Evolutionary conservation across 2,113 vertebrate genomes (phyloP), one percentile per base, ranked within the genome.

Genomic region (Pogona vitticeps): DNA sequence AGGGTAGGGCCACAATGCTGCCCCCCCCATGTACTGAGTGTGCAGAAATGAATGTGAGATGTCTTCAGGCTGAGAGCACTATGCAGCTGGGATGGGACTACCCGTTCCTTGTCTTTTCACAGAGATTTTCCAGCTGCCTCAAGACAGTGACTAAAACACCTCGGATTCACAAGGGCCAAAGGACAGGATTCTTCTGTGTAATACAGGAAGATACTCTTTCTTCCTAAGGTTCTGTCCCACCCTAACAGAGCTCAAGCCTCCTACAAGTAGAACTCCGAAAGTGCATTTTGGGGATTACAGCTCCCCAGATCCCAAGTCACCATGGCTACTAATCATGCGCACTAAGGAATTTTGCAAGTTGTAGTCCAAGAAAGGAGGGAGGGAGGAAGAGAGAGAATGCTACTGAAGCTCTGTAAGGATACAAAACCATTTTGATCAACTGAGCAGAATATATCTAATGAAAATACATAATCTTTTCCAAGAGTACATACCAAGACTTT

Each of bases 401-500:
- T 52, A 52, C 10, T 10, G 5, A 52, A 52, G n/a, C n/a, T n/a
- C n/a, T n/a, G n/a, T n/a, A n/a, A 52, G 5, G 23, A 46, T 17
- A 36, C 46, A 42, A 40, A 86, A 72, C 26, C 68, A 56, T 81
- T 81, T 42, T 3, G n/a, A 71, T 23, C 76, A 31, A 15, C 28
- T 86, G 76, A 71, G 8, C 33, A 42, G 40, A 0, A 17, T 7
- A 40, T 31, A 75, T 7, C 20, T 42, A 36, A 46, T 63, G 1
- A 20, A 73, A 80, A 80, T 28, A 71, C 7, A n/a, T 3, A 13
- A 52, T 28, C 14, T 52, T 73, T 17, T 5, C 70, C 78, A 73
- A 82, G 42, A 61, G 5, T 79, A 96, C 96, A 15, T 96, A 97
- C 97, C 96, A 97, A 86, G 23, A 38, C 73, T 77, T 0, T 78